Percentiles rank a stretch among this genome's conserved stretches.
Conservation (phyloP, 2,113 vertebrate species). For the Polypterus senegalus region DNA sequence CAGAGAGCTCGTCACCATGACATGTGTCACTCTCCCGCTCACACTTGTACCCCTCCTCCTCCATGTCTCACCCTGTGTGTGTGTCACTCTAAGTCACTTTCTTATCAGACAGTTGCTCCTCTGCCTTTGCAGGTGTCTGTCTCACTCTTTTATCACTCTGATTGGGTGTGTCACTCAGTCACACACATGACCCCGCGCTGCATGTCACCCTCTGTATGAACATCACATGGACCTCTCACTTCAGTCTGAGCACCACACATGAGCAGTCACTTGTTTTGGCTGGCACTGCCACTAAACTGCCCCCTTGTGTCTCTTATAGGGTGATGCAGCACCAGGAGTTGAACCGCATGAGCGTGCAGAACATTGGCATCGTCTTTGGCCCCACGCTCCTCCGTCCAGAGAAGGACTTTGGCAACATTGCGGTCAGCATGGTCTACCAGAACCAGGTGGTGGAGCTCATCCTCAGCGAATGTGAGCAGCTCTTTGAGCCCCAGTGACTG, state of each 20-base stretch:
- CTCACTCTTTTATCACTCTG: too few relatives aligned
- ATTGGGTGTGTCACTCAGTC: too few relatives aligned
- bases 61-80: too few relatives aligned
- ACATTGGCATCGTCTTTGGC: slow-evolving; percentile 87
- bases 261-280: too few relatives aligned
- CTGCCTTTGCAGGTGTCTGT: too few relatives aligned
- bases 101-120: too few relatives aligned
- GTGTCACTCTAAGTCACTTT: too few relatives aligned
- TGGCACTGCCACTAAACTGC: neutral
- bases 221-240: neutral
- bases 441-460: slow-evolving; percentile 77
- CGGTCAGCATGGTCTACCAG: slow-evolving; percentile 63
- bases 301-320: slow-evolving; percentile 31
- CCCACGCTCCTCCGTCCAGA: slow-evolving; percentile 77
- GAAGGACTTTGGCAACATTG: slow-evolving; percentile 64
- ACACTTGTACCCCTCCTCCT: too few relatives aligned
- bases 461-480: slow-evolving; percentile 55
- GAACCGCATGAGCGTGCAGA: slow-evolving; percentile 84
- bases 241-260: neutral
- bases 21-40: too few relatives aligned
- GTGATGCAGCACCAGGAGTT: slow-evolving; percentile 56
- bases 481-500: slow-evolving; percentile 37
- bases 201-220: neutral
- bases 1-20: too few relatives aligned
- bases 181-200: too few relatives aligned